Conservation (phyloP, 2,888 invertebrate species). For the Isoperla grammatica region DNA sequence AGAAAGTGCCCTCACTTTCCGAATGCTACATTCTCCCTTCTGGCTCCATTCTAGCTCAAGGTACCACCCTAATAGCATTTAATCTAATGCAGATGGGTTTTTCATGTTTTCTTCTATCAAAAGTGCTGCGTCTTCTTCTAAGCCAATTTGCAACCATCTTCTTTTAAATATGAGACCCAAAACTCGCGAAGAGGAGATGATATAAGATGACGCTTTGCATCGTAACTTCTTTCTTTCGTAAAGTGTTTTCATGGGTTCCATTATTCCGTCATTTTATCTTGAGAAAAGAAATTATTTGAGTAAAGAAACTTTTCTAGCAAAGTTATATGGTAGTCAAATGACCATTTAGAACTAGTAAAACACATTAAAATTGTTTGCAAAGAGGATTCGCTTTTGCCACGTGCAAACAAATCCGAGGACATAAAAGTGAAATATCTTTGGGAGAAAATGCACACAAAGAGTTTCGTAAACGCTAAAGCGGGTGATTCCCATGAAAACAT, state of each 20-base stretch:
- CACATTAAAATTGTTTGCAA: constrained; percentile 2
- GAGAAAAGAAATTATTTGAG: constrained; percentile 16
- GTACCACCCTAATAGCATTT: constrained; percentile 21
- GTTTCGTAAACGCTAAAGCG: too few species aligned
- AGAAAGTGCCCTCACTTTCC: too few species aligned
- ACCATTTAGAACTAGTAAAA: constrained; percentile 13
- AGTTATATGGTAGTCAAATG: constrained; percentile 21
- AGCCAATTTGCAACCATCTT: constrained; percentile 19
- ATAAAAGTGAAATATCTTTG: background rate
- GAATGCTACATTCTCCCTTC: background rate
- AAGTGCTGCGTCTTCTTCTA: constrained; percentile 6
- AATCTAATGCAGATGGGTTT: constrained; percentile 27
- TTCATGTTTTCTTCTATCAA: constrained; percentile 22
- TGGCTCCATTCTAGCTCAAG: background rate
- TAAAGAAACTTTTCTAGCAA: constrained; percentile 9
- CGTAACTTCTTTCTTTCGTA: constrained; percentile 14
- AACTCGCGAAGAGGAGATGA: constrained; percentile 7
- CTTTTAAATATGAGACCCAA: constrained; percentile 15
- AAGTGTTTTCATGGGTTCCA: constrained; percentile 16
- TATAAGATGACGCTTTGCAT: constrained; percentile 5
- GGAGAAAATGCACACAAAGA: too few species aligned
- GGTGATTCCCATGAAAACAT: too few species aligned
- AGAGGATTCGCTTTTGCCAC: background rate
- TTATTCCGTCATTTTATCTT: constrained; percentile 6
- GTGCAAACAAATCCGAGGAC: background rate